A percentile compares a stretch with the other conserved stretches of the same genome.
Conservation (phyloP, 2,113 vertebrate species). For the Struthidea cinerea region DNA sequence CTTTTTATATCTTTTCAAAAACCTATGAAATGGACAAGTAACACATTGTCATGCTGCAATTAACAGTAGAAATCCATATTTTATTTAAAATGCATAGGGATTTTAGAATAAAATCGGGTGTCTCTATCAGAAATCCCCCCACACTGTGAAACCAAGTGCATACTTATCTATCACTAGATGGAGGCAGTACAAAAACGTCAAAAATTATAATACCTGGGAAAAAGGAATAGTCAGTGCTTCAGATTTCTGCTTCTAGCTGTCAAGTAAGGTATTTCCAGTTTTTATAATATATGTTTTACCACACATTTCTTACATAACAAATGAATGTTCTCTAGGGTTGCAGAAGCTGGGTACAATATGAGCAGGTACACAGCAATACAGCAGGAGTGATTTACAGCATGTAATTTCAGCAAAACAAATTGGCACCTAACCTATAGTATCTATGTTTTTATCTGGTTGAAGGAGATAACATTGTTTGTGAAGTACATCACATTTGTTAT, state of each 20-base stretch:
- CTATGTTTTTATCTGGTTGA: slow-evolving; percentile 15
- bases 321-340: background rate
- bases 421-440: slow-evolving; percentile 18
- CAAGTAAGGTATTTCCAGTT: background rate
- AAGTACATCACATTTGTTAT: slow-evolving; percentile 25
- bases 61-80: background rate
- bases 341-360: background rate
- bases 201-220: background rate
- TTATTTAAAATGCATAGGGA: background rate
- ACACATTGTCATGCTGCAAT: background rate
- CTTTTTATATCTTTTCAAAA: background rate
- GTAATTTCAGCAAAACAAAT: slow-evolving; percentile 30
- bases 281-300: background rate
- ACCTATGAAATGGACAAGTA: background rate
- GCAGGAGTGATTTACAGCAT: slow-evolving; percentile 3
- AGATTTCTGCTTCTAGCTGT: background rate
- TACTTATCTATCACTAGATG: background rate
- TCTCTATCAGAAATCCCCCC: background rate
- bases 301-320: background rate
- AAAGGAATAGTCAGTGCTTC: background rate
- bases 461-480: slow-evolving; percentile 16
- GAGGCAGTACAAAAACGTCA: background rate
- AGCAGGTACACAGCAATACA: background rate
- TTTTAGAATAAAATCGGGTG: background rate
- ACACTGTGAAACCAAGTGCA: background rate